Evolutionary conservation across 2,113 vertebrate genomes (phyloP), one percentile per base, ranked within the genome.

Genomic region (Nesospiza acunhae): DNA sequence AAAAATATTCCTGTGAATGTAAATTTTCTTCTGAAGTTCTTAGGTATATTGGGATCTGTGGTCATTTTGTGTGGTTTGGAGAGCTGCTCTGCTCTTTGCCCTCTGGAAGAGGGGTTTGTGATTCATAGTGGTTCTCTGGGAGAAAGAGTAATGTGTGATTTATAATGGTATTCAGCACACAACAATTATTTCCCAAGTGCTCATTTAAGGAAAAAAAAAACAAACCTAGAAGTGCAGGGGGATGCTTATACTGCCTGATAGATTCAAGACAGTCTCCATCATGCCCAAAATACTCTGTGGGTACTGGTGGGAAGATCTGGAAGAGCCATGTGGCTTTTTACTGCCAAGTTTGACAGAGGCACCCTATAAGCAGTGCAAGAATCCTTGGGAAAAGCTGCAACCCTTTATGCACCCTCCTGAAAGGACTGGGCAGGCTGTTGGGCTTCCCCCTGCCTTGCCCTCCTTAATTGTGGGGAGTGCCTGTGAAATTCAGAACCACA

Each of bases 61-160:
- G 74, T 39, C 75, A 89, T 84, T 89, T 60, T 86, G 74, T 89
- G 78, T 95, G 70, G 79, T 58, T 90, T 89, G 69, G 76, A 93
- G 91, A n/a, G 26, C 35, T 88, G 69, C 44, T 82, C 63, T 96
- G 78, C 64, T 89, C 53, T 84, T 81, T 86, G 50, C 63, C 42
- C 46, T 87, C 67, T 74, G 59, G 81, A 96, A 72, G 27, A 76
- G 39, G 11, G 19, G 9, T 30, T 41, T 89, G 56, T 77, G 88
- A 96, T 95, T 93, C 96, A 92, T 66, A 35, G 42, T 6, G 2
- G 20, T 44, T 93, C 64, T 75, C 56, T 49, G 37, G 84, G 59
- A 93, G 85, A 92, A 95, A 93, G 47, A 42, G 76, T 28, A 50
- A 55, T 70, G 41, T 9, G 2, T 75, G 91, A 92, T 92, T 91